Evolutionary conservation across 53 echinoderm and acorn worm genomes (phyloP).

Genomic region (Stichopus horrens): DNA sequence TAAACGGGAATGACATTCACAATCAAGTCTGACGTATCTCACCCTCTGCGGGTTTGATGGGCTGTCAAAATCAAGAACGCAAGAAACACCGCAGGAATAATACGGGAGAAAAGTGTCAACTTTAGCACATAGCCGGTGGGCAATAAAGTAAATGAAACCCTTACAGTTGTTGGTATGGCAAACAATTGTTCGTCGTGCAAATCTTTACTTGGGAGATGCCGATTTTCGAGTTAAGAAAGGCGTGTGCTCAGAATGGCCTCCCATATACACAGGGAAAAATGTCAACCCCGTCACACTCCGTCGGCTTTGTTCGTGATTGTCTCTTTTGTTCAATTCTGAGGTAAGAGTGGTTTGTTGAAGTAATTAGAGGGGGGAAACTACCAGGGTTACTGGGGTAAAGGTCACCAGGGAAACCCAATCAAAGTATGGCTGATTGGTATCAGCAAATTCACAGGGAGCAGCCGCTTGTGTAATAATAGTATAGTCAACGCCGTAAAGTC

Average conservation of each 20-base stretch:
- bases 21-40: too few relatives aligned
- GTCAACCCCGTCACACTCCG: neutral
- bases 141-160: slow-evolving; percentile 14
- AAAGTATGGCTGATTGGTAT: neutral
- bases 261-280: neutral
- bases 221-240: neutral
- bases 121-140: slow-evolving; percentile 25
- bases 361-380: neutral
- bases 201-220: neutral
- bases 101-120: neutral
- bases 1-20: too few relatives aligned
- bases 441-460: neutral
- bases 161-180: neutral
- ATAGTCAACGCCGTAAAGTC: too few relatives aligned
- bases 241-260: neutral
- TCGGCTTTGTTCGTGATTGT: neutral
- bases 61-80: too few relatives aligned
- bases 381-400: slow-evolving; percentile 26
- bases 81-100: too few relatives aligned
- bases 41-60: too few relatives aligned
- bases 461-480: too few relatives aligned
- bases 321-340: neutral
- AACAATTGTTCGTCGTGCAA: neutral
- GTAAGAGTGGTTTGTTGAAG: neutral
- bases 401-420: neutral